phyloP scores from a whole-genome alignment of 2,888 invertebrate genomes.

The Pinctada fucata region DNA sequence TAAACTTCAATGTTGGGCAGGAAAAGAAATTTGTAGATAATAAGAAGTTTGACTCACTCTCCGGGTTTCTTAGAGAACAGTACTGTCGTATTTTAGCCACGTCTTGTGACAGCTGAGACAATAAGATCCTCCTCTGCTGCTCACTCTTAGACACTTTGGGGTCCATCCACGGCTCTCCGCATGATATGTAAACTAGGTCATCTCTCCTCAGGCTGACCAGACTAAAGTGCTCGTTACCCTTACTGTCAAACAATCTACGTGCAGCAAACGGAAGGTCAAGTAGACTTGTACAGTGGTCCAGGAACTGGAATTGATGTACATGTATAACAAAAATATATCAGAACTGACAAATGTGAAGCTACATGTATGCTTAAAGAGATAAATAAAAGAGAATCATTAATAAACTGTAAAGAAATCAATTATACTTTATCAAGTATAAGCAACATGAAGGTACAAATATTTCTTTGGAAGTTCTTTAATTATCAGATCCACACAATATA shows the following conservation, averaged over 20 bases:
- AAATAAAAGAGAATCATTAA: too few relatives aligned
- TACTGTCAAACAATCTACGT: conserved; percentile 73
- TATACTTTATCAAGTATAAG: too few relatives aligned
- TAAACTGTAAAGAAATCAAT: too few relatives aligned
- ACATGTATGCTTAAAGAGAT: background rate
- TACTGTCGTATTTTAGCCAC: conserved; percentile 74
- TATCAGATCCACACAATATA: too few relatives aligned
- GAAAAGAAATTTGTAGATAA: too few relatives aligned
- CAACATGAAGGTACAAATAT: too few relatives aligned
- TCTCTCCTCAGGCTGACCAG: conserved; percentile 70
- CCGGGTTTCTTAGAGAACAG: conserved; percentile 70
- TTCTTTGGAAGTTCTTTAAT: too few relatives aligned
- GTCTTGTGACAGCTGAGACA: conserved; percentile 74
- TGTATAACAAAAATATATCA: background rate
- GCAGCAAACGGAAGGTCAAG: conserved; percentile 75
- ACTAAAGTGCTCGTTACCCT: conserved; percentile 74
- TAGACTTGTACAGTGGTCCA: conserved; percentile 73
- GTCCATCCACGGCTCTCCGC: conserved; percentile 76
- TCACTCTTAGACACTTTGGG: conserved; percentile 73
- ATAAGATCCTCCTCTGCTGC: conserved; percentile 72
- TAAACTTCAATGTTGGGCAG: too few relatives aligned
- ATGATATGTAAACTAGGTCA: conserved; percentile 73
- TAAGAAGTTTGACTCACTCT: conserved; percentile 57
- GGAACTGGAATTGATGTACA: conserved; percentile 67
- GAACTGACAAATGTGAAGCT: background rate